Conservation (phyloP, 2,888 invertebrate genomes). For the Drosophila barbarae region DNA sequence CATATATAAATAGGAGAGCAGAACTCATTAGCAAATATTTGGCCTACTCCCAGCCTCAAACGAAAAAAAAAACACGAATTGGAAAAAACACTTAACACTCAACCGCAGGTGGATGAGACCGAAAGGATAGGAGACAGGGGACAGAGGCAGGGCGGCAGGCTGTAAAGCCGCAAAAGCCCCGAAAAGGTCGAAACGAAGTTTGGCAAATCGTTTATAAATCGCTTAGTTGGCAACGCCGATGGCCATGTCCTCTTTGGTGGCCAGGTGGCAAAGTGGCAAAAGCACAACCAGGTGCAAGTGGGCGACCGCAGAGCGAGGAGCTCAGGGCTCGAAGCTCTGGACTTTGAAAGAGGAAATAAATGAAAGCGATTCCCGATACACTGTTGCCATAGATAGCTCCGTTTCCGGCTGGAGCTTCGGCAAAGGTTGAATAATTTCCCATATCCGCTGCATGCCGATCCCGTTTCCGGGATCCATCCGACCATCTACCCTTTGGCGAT, state of each 20-base stretch:
- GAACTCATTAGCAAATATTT: conserved; percentile 74
- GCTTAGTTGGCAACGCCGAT: conserved; percentile 49
- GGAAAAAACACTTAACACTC: conserved; percentile 62
- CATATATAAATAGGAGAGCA: conserved; percentile 44
- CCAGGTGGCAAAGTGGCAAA: conserved; percentile 23
- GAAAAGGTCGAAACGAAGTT: conserved; percentile 60
- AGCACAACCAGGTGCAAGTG: conserved; percentile 32
- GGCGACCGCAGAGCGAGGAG: conserved; percentile 40
- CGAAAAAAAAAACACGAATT: conserved; percentile 12
- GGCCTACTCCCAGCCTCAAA: conserved; percentile 37
- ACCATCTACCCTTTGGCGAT: conserved; percentile 14
- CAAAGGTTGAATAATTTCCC: conserved; percentile 75
- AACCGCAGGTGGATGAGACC: conserved; percentile 50
- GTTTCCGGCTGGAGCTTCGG: conserved; percentile 39
- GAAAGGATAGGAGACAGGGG: conserved; percentile 8
- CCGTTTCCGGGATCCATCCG: conserved; percentile 59
- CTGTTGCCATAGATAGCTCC: conserved; percentile 28
- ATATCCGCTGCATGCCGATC: conserved; percentile 71
- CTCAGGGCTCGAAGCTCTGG: conserved; percentile 10
- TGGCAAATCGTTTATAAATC: conserved; percentile 70
- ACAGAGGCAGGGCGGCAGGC: conserved; percentile 22
- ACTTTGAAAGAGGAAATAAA: conserved; percentile 13
- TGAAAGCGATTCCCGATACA: conserved; percentile 32
- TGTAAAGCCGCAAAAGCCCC: conserved; percentile 47
- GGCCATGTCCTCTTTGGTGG: conserved; percentile 23